A percentile compares a stretch with the other conserved stretches of the same genome.
Evolutionary conservation across 2,113 vertebrate species (phyloP).

Genomic region (Muntiacus reevesi): DNA sequence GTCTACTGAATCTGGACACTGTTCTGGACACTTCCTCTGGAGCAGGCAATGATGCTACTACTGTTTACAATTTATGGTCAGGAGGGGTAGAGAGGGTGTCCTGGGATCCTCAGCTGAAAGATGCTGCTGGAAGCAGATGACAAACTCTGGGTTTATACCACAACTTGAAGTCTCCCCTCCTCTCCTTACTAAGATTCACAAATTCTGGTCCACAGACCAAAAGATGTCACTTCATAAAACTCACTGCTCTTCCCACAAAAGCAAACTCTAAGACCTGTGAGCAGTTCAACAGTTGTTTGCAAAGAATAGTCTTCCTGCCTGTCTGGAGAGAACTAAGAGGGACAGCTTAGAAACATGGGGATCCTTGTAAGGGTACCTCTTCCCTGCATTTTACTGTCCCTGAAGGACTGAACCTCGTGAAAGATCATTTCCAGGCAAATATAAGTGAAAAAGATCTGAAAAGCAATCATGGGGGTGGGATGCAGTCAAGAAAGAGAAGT

Average conservation of each 20-base stretch:
- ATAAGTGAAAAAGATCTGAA: neutral
- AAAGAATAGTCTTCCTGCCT: neutral
- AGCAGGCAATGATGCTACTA: neutral
- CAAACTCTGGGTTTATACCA: neutral
- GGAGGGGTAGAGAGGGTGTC: neutral
- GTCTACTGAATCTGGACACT: neutral
- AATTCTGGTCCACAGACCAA: neutral
- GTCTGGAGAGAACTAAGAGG: neutral
- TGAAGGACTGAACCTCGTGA: neutral
- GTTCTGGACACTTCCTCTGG: fast-evolving
- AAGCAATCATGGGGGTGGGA: neutral
- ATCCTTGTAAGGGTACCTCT: no score
- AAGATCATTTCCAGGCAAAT: neutral
- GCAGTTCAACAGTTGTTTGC: neutral
- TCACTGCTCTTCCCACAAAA: neutral
- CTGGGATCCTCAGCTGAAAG: neutral
- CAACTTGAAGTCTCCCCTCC: neutral
- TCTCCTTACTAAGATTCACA: neutral
- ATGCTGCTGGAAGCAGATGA: neutral
- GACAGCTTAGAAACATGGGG: neutral
- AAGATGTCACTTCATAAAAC: neutral
- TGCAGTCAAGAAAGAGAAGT: neutral
- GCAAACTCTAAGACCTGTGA: neutral
- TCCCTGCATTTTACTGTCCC: no score
- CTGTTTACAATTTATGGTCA: neutral